A percentile compares a stretch with the other conserved stretches of the same genome.
Evolutionary conservation across 1,140 invertebrate species (phyloP).

Genomic region (Atta colombica): DNA sequence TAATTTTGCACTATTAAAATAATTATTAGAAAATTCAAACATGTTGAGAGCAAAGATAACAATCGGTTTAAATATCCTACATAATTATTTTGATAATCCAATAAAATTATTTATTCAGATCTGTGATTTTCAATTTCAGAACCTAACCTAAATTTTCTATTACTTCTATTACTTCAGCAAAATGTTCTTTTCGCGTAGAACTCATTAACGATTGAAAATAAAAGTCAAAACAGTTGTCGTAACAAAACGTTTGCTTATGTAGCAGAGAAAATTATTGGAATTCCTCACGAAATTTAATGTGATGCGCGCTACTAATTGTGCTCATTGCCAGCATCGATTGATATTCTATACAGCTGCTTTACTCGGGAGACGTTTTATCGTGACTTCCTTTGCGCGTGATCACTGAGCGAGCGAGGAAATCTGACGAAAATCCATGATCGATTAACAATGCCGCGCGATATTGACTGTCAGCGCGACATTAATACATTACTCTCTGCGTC

Average conservation of each 20-base stretch:
- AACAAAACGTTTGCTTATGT: conserved; percentile 1
- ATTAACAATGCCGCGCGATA: conserved; percentile 62
- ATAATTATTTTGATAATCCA: too few species aligned
- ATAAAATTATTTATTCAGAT: too few species aligned
- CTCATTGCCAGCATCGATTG: background rate
- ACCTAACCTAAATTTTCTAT: too few species aligned
- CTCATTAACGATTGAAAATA: conserved; percentile 5
- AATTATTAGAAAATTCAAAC: too few species aligned
- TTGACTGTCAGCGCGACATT: conserved; percentile 5
- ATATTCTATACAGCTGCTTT: conserved; percentile 3
- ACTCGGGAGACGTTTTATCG: conserved; percentile 30
- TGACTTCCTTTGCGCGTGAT: conserved; percentile 67
- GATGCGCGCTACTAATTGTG: conserved; percentile 29
- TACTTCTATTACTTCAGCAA: too few species aligned
- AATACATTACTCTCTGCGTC: conserved; percentile 43
- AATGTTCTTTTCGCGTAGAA: background rate
- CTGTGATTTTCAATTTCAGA: too few species aligned
- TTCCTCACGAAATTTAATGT: conserved; percentile 54
- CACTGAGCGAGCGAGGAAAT: conserved; percentile 38
- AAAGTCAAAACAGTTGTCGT: background rate
- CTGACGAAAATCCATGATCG: conserved; percentile 63
- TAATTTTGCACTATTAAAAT: too few species aligned
- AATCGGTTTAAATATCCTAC: too few species aligned
- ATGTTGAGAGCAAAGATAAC: too few species aligned
- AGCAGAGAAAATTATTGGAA: conserved; percentile 15